Percentiles rank a stretch among this genome's conserved stretches.
phyloP scores from a whole-genome alignment of 2,797 vertebrate genomes.

The Brachyrhaphis roseni region DNA sequence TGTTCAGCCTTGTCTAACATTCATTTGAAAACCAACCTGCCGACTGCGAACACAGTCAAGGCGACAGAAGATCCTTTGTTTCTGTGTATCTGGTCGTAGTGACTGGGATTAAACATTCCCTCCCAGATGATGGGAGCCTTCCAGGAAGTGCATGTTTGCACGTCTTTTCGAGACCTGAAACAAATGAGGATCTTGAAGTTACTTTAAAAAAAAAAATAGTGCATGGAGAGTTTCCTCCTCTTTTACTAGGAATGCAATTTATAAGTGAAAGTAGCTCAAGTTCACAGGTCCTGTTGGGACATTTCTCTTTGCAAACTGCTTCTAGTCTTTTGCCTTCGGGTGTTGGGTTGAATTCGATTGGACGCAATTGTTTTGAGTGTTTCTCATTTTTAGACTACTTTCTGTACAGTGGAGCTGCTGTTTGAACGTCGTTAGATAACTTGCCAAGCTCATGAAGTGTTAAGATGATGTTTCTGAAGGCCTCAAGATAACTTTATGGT shows the following conservation, averaged over 20 bases:
- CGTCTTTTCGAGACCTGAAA: conserved; percentile 75
- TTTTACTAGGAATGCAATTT: no score
- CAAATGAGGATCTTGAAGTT: neutral
- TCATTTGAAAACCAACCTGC: conserved; percentile 71
- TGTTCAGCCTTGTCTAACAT: no score
- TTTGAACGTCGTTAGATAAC: no score
- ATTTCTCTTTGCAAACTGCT: neutral
- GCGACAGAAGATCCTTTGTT: conserved; percentile 67
- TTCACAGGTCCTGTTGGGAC: no score
- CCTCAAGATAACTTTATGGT: no score
- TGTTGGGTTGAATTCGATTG: neutral
- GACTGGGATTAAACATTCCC: conserved; percentile 75
- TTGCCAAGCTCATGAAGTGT: no score
- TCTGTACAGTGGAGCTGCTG: neutral
- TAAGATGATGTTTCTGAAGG: no score
- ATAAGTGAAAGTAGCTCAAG: no score
- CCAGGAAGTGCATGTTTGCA: conserved; percentile 82
- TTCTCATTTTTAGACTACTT: neutral
- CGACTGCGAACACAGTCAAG: conserved; percentile 74
- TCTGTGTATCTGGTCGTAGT: conserved; percentile 64
- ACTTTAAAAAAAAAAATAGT: neutral
- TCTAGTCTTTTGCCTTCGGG: neutral
- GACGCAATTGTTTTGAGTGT: no score
- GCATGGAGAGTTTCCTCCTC: no score
- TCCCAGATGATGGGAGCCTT: conserved; percentile 82